Evolutionary conservation across 2,113 vertebrate genomes (phyloP).

Genomic region (Lathamus discolor): DNA sequence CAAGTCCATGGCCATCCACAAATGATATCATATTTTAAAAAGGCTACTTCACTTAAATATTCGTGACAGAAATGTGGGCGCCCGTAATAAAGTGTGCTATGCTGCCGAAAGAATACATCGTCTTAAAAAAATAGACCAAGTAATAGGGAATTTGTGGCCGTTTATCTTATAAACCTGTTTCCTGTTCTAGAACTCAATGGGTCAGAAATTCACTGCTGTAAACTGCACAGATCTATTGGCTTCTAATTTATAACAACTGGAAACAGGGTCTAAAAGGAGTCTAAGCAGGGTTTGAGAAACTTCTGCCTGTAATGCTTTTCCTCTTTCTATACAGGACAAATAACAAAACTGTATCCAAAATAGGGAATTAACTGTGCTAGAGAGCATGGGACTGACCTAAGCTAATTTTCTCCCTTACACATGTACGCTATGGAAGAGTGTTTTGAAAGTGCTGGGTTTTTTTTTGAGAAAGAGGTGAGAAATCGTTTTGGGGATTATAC

Average conservation of each 20-base stretch:
- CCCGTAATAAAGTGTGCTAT: neutral
- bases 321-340: neutral
- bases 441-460: neutral
- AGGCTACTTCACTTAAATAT: neutral
- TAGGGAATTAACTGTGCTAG: neutral
- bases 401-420: neutral
- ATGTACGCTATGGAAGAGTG: neutral
- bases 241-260: neutral
- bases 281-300: neutral
- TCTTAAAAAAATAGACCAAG: neutral
- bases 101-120: neutral
- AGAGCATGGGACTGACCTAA: neutral
- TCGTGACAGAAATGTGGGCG: neutral
- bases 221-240: neutral
- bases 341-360: neutral
- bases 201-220: conserved; percentile 8
- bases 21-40: neutral
- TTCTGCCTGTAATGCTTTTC: neutral
- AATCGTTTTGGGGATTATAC: neutral
- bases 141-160: conserved; percentile 3
- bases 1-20: neutral
- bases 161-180: conserved; percentile 5
- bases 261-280: neutral
- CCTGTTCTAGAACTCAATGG: conserved; percentile 3
- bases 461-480: neutral